These are phyloP conservation scores for Chloropsis cyanopogon DNA, from an alignment of 2,113 vertebrate genomes.

Conservation along the genomic window DNA sequence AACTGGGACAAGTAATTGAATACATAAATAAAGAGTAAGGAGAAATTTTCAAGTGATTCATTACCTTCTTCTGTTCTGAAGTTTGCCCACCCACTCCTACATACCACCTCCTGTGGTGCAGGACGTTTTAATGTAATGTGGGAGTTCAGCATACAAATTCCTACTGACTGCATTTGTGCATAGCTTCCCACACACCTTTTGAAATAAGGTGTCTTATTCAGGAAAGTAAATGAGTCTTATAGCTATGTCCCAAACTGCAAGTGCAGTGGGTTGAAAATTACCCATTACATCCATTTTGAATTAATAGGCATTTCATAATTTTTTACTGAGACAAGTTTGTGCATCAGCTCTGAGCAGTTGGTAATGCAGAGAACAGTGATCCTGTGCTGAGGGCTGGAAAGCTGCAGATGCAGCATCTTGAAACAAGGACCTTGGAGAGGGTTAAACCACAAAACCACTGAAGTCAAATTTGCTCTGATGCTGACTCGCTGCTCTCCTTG, in stretches of 20 bases:
- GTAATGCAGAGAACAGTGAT: background rate
- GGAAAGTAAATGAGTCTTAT: background rate
- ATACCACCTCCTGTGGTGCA: constrained; percentile 17
- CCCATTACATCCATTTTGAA: background rate
- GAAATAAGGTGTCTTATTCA: constrained; percentile 3
- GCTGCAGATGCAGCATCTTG: background rate
- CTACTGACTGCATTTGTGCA: constrained; percentile 21
- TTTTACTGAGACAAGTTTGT: background rate
- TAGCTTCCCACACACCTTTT: constrained; percentile 30
- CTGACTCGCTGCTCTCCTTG: background rate
- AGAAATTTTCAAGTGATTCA: constrained; percentile 33
- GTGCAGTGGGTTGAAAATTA: constrained; percentile 22
- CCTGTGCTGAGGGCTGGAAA: background rate
- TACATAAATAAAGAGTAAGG: constrained; percentile 15
- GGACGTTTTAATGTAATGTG: constrained; percentile 21
- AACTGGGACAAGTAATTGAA: constrained; percentile 14
- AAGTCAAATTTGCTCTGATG: background rate
- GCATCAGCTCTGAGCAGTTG: background rate
- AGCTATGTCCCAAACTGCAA: background rate
- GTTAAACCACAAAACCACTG: background rate
- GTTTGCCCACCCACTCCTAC: constrained; percentile 40
- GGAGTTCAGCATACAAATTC: constrained; percentile 44
- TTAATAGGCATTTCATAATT: background rate
- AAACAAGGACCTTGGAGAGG: background rate
- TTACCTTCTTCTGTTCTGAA: constrained; percentile 21